Conservation (phyloP, 2,888 invertebrate species). For the Pristionchus fissidentatus region DNA sequence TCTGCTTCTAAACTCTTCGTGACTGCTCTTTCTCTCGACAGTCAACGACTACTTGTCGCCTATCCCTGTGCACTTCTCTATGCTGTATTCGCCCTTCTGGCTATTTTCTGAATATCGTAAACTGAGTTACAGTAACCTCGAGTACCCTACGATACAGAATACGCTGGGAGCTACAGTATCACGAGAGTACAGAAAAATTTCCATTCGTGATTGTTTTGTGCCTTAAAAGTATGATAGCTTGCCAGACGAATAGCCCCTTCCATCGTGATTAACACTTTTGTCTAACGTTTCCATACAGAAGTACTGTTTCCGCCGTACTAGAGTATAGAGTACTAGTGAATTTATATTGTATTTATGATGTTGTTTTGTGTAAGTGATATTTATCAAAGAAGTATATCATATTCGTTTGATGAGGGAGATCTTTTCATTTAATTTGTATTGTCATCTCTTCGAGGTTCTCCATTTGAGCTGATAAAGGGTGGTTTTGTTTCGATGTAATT, state of each 20-base stretch:
- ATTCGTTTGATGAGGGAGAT: constrained; percentile 7
- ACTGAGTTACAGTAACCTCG: background rate
- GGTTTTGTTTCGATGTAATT: too few relatives aligned
- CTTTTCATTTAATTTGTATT: background rate
- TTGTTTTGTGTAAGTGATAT: constrained; percentile 14
- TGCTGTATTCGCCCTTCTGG: constrained; percentile 91
- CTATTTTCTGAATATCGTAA: constrained; percentile 84
- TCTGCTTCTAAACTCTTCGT: constrained; percentile 93
- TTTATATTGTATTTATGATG: constrained; percentile 32
- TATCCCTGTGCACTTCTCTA: constrained; percentile 94
- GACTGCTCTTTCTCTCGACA: constrained; percentile 85
- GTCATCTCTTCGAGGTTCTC: constrained; percentile 24
- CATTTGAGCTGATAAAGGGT: background rate
- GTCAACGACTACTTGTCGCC: constrained; percentile 86
- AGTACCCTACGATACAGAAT: background rate
- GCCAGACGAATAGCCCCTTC: background rate
- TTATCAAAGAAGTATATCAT: background rate
- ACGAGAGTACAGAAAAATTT: constrained; percentile 8
- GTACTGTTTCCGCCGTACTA: constrained; percentile 25
- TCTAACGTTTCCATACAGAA: constrained; percentile 30
- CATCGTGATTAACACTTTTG: background rate
- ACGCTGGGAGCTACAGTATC: background rate
- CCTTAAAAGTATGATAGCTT: constrained; percentile 4
- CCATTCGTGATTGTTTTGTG: constrained; percentile 21
- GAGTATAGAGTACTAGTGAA: constrained; percentile 27